Evolutionary conservation across 2,888 invertebrate genomes (phyloP).

Genomic region (Bembecia ichneumoniformis): DNA sequence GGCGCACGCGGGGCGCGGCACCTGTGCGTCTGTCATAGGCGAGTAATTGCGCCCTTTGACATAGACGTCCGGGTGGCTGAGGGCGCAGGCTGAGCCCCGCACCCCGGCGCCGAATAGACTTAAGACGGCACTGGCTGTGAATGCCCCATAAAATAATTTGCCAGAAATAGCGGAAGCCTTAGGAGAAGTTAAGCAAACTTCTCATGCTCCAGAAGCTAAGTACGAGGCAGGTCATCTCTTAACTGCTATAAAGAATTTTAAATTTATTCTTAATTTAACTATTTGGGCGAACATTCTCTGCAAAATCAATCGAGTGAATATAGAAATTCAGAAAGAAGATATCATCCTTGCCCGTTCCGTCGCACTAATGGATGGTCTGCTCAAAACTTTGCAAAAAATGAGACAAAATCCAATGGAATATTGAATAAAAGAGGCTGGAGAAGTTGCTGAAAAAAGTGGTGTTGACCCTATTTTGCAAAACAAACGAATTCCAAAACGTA

Average conservation of each 20-base stretch:
- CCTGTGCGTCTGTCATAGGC: too few relatives aligned
- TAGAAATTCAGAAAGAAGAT: slow-evolving; percentile 2
- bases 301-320: slow-evolving; percentile 12
- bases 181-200: slow-evolving; percentile 11
- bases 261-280: slow-evolving; percentile 13
- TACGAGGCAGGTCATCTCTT: slow-evolving; percentile 11
- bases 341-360: not conserved
- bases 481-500: slow-evolving; percentile 12
- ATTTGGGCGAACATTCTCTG: slow-evolving; percentile 16
- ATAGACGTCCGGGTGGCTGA: too few relatives aligned
- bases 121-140: too few relatives aligned
- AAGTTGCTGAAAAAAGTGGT: slow-evolving; percentile 12
- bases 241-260: slow-evolving; percentile 12
- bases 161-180: slow-evolving; percentile 11
- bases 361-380: not conserved
- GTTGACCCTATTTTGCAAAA: slow-evolving; percentile 7
- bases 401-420: slow-evolving; percentile 13
- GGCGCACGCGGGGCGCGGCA: too few relatives aligned
- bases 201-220: slow-evolving; percentile 14
- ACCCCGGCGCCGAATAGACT: too few relatives aligned
- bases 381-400: slow-evolving; percentile 13
- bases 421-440: slow-evolving; percentile 14
- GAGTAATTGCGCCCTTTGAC: too few relatives aligned
- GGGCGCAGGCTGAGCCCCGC: too few relatives aligned
- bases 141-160: slow-evolving; percentile 13